Percentiles rank a stretch among this genome's conserved stretches.
phyloP scores from a whole-genome alignment of 2,113 vertebrate species.

The Lampris incognitus region DNA sequence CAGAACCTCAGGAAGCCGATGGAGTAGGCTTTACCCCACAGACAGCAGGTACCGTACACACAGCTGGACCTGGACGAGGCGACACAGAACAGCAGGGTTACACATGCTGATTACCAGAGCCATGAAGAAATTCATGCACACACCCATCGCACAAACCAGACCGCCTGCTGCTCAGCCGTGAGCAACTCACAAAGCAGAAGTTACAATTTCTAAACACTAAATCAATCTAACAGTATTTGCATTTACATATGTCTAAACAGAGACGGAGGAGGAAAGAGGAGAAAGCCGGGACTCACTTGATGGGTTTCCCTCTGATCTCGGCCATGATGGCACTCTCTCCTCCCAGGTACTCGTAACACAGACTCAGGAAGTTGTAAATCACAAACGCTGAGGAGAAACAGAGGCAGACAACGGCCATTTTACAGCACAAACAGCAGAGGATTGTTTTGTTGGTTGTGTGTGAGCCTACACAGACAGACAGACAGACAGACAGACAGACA shows the following conservation, averaged over 20 bases:
- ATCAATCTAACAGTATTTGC: too few species aligned
- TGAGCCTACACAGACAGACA: not conserved
- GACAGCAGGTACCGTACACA: constrained; percentile 94
- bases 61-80: constrained; percentile 90
- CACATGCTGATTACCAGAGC: too few species aligned
- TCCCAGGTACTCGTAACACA: constrained; percentile 96
- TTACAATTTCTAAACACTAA: too few species aligned
- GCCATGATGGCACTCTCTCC: constrained; percentile 98
- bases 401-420: not conserved
- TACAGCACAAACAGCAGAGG: not conserved
- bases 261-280: not conserved
- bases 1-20: constrained; percentile 97
- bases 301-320: constrained; percentile 93
- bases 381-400: constrained; percentile 87
- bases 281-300: constrained; percentile 82
- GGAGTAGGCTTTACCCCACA: constrained; percentile 95
- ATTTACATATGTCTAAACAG: not conserved
- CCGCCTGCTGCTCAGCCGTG: too few species aligned
- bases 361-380: constrained; percentile 96
- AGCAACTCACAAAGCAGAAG: too few species aligned
- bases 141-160: too few species aligned
- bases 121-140: too few species aligned
- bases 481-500: not conserved
- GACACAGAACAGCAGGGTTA: not conserved
- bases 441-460: not conserved